phyloP scores from a whole-genome alignment of 35 echinoderm and acorn worm genomes.

The Acanthaster planci region DNA sequence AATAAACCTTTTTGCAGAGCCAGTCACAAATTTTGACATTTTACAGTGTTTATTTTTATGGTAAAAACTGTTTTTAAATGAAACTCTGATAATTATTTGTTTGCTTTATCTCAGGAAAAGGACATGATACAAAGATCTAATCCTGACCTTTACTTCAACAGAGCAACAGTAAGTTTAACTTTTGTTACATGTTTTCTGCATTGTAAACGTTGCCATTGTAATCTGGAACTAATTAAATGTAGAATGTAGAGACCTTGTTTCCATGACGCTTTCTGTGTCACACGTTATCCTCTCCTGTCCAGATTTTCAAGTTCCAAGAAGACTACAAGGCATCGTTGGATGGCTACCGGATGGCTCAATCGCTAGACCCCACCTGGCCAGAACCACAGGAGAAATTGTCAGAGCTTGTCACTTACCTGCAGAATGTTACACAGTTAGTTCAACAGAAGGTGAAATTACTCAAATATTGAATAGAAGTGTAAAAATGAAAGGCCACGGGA shows the following conservation, averaged over 20 bases:
- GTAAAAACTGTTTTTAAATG: background rate
- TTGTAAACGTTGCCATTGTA: background rate
- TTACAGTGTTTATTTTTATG: no score
- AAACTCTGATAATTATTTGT: background rate
- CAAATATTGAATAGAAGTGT: background rate
- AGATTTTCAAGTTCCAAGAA: conserved; percentile 92
- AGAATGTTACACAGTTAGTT: conserved; percentile 84
- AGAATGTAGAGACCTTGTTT: no score
- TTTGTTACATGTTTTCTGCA: background rate
- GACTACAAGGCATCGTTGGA: conserved; percentile 78
- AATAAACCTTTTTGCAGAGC: no score
- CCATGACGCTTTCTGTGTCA: background rate
- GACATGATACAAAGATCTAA: conserved; percentile 84
- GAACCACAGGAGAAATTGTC: conserved; percentile 88
- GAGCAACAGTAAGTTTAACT: conserved; percentile 79
- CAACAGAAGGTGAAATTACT: conserved; percentile 63
- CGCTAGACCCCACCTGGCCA: conserved; percentile 86
- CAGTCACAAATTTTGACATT: no score
- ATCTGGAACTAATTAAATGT: no score
- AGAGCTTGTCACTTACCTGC: conserved; percentile 72
- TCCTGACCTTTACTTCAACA: conserved; percentile 94
- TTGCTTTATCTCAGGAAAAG: conserved; percentile 57
- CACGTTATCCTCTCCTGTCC: background rate
- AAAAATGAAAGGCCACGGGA: background rate
- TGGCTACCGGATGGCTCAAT: conserved; percentile 69